phyloP scores from a whole-genome alignment of 2,888 invertebrate genomes.

The Tethea ocularis region DNA sequence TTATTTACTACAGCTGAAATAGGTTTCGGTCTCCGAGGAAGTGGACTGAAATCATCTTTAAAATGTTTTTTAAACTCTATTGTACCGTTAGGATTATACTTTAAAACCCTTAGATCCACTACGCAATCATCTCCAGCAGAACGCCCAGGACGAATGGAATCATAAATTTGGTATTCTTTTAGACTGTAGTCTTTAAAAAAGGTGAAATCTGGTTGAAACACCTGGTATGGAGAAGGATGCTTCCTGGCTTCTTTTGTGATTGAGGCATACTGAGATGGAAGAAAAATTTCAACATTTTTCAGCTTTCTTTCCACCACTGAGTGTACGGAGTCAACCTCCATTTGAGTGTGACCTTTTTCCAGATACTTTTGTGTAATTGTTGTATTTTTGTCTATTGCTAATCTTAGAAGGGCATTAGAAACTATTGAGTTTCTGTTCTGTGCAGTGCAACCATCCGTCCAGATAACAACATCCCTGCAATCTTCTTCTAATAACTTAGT shows the following conservation, averaged over 20 bases:
- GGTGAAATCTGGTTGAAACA: slow-evolving; percentile 17
- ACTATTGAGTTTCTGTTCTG: slow-evolving; percentile 37
- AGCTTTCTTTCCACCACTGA: slow-evolving; percentile 46
- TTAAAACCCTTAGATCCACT: slow-evolving; percentile 20
- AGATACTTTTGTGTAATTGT: slow-evolving; percentile 35
- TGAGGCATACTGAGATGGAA: slow-evolving; percentile 13
- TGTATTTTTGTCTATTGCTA: slow-evolving; percentile 25
- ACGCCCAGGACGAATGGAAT: slow-evolving; percentile 21
- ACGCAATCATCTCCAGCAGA: slow-evolving; percentile 21
- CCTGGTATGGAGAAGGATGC: slow-evolving; percentile 24
- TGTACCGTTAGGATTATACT: slow-evolving; percentile 18
- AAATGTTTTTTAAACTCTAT: slow-evolving; percentile 19
- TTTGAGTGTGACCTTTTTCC: slow-evolving; percentile 38
- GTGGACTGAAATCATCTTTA: slow-evolving; percentile 15
- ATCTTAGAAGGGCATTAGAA: slow-evolving; percentile 31
- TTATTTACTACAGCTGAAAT: slow-evolving; percentile 13
- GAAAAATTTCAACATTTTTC: slow-evolving; percentile 30
- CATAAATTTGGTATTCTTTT: slow-evolving; percentile 9
- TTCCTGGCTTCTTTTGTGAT: slow-evolving; percentile 26
- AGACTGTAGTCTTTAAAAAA: slow-evolving; percentile 17
- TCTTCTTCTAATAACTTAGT: slow-evolving; percentile 27
- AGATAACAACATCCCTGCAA: slow-evolving; percentile 30
- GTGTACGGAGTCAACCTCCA: slow-evolving; percentile 43
- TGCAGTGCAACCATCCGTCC: slow-evolving; percentile 38
- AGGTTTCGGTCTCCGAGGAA: slow-evolving; percentile 20